Evolutionary conservation across 2,797 vertebrate genomes (phyloP).

Genomic region (Propithecus deckenii): DNA sequence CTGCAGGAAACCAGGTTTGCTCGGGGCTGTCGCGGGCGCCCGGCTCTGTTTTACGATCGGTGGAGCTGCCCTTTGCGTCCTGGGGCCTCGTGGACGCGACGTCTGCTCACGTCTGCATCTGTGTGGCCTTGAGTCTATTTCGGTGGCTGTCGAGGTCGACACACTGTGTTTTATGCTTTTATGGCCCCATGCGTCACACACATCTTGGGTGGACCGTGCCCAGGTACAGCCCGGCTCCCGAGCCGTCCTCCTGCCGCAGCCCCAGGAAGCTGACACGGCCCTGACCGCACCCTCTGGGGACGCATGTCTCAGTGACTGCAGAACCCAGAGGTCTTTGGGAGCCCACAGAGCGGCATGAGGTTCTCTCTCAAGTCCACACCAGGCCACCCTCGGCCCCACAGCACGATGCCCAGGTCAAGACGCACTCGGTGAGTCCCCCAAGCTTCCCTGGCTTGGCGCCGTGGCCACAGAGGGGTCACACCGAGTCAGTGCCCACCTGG

Average conservation of each 20-base stretch:
- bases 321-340: neutral
- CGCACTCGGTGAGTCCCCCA: accelerated
- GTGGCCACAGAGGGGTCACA: accelerated
- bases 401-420: neutral
- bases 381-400: neutral
- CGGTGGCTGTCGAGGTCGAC: accelerated
- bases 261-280: accelerated
- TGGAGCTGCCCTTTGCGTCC: neutral
- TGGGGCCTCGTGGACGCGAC: too few relatives aligned
- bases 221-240: neutral
- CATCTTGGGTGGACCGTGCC: accelerated
- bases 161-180: too few relatives aligned
- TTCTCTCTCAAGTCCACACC: neutral
- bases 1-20: neutral
- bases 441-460: neutral
- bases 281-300: too few relatives aligned
- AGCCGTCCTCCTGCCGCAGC: neutral
- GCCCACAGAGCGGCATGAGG: too few relatives aligned
- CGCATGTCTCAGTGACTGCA: neutral
- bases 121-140: neutral
- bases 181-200: neutral
- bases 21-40: too few relatives aligned
- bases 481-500: constrained; percentile 83
- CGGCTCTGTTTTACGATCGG: neutral
- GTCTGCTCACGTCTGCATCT: neutral